These are phyloP conservation scores for Bilobella aurantiaca DNA, from an alignment of 1,140 invertebrate species.

Conservation along the genomic window DNA sequence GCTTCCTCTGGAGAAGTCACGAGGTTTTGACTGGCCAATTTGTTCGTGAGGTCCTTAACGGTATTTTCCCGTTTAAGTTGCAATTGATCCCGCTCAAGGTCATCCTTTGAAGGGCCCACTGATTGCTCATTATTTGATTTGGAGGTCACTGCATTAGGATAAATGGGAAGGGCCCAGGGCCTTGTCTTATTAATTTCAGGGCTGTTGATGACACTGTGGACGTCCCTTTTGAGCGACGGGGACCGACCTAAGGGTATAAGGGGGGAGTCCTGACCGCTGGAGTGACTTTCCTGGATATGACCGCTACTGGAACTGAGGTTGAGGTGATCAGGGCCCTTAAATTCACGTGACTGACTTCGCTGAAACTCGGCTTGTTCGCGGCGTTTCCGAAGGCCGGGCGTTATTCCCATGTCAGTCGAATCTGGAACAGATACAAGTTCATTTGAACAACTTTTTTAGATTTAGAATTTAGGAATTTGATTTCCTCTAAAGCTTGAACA, in stretches of 20 bases:
- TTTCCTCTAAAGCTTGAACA: too few relatives aligned
- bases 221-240: slow-evolving; percentile 27
- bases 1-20: slow-evolving; percentile 50
- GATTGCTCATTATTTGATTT: slow-evolving; percentile 19
- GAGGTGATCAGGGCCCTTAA: slow-evolving; percentile 32
- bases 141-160: slow-evolving; percentile 14
- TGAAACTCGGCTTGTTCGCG: slow-evolving; percentile 68
- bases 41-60: slow-evolving; percentile 75
- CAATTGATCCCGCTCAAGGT: slow-evolving; percentile 36
- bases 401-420: slow-evolving; percentile 53
- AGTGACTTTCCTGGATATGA: slow-evolving; percentile 10
- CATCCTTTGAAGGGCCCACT: slow-evolving; percentile 21
- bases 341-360: slow-evolving; percentile 64
- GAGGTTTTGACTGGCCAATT: slow-evolving; percentile 57
- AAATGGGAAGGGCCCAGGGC: slow-evolving; percentile 51
- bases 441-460: too few relatives aligned
- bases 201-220: slow-evolving; percentile 36
- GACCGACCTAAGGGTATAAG: slow-evolving; percentile 24
- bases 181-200: slow-evolving; percentile 49
- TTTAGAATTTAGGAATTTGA: background rate
- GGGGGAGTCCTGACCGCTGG: slow-evolving; percentile 10
- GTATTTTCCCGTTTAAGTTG: slow-evolving; percentile 63
- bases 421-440: slow-evolving; percentile 14
- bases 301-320: too few relatives aligned
- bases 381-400: slow-evolving; percentile 58